These are phyloP conservation scores for Phasia obesa DNA, from an alignment of 2,888 invertebrate species.

Conservation along the genomic window DNA sequence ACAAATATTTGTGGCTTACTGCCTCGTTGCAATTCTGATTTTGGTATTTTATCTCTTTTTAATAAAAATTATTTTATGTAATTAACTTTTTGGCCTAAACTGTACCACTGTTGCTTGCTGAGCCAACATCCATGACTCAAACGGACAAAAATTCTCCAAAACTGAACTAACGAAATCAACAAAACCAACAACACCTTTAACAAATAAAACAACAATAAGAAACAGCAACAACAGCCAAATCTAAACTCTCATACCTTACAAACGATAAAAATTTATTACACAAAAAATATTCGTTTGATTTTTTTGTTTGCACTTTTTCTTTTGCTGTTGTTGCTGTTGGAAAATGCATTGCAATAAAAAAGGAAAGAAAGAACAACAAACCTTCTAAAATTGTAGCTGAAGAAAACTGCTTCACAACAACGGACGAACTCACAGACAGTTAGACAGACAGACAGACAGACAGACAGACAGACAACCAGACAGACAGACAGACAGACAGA, in stretches of 20 bases:
- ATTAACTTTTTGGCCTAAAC: background rate
- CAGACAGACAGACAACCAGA: background rate
- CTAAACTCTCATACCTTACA: constrained; percentile 31
- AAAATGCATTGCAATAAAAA: constrained; percentile 47
- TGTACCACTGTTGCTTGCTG: constrained; percentile 7
- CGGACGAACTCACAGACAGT: background rate
- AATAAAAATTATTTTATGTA: too few relatives aligned
- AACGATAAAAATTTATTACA: constrained; percentile 63
- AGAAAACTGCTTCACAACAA: constrained; percentile 20
- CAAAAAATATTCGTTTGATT: constrained; percentile 34
- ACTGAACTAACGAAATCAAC: constrained; percentile 30
- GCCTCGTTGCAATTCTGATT: too few relatives aligned
- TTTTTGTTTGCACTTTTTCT: constrained; percentile 29
- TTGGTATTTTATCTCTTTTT: too few relatives aligned
- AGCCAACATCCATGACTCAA: background rate
- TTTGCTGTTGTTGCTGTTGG: constrained; percentile 29
- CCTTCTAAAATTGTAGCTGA: constrained; percentile 33
- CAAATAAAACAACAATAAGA: constrained; percentile 33
- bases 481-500: background rate
- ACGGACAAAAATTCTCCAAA: constrained; percentile 25
- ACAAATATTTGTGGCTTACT: too few relatives aligned
- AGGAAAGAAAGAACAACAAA: constrained; percentile 11
- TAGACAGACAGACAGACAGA: constrained; percentile 1
- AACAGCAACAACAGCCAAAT: constrained; percentile 8
- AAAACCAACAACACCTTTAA: constrained; percentile 42